Evolutionary conservation across 37 sponge, comb jelly and placozoan species (phyloP).

Genomic region (Diacarnus erythraeanus): DNA sequence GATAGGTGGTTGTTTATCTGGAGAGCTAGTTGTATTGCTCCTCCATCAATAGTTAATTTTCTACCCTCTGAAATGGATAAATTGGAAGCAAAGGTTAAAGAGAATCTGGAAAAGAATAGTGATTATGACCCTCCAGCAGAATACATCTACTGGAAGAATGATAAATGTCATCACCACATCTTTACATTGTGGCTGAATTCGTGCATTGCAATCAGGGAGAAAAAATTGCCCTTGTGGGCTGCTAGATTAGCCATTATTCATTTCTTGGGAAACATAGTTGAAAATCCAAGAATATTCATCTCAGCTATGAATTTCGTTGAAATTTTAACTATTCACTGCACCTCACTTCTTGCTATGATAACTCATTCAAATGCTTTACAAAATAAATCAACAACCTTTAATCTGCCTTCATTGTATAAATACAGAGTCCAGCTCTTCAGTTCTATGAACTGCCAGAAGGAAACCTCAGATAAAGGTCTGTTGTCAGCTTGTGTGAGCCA

Average conservation of each 20-base stretch:
- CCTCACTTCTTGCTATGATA: constrained; percentile 36
- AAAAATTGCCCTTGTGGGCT: constrained; percentile 3
- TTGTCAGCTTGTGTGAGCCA: constrained; percentile 23
- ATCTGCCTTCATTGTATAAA: constrained; percentile 31
- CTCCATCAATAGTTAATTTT: not conserved
- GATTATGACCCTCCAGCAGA: constrained; percentile 7
- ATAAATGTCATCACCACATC: constrained; percentile 16
- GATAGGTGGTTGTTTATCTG: constrained; percentile 34
- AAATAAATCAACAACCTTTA: not conserved
- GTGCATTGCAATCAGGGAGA: constrained; percentile 24
- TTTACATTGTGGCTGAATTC: constrained; percentile 48
- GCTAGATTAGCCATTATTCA: constrained; percentile 24
- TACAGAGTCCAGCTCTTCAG: constrained; percentile 57
- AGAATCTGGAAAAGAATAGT: not conserved
- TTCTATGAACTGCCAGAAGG: constrained; percentile 14
- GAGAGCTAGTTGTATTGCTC: constrained; percentile 32
- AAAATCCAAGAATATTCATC: not conserved
- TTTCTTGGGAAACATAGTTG: constrained; percentile 32
- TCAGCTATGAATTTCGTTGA: constrained; percentile 35
- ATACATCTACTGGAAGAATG: constrained; percentile 24
- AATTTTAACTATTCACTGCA: constrained; percentile 25
- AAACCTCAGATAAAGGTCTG: constrained; percentile 1
- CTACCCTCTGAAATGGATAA: not conserved
- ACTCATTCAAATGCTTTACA: constrained; percentile 7
- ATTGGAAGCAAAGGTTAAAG: not conserved